Base-by-base conservation (phyloP, 2,888 invertebrate species). In the Ariolimax columbianus region DNA sequence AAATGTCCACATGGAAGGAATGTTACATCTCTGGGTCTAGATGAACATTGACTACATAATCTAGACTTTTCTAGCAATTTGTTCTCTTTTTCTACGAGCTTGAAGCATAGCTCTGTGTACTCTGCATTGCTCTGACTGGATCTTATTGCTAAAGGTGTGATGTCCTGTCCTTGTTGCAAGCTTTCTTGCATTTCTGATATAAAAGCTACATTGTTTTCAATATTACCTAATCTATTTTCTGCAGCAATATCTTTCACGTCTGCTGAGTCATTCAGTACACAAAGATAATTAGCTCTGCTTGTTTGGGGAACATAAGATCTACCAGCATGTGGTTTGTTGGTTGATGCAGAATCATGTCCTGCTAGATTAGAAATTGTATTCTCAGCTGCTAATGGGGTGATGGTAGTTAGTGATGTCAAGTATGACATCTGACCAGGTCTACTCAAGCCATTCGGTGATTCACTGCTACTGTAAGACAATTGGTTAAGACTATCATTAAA, bases 1-100 rank as follows among this genome's bases (percentile, higher is more conserved):
- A 81, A 81, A 55, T 81, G 81, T 38, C 81, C 81, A 81, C 81
- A 81, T 17, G 81, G 81, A 17, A 81, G 72, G 30, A 81, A 81
- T 7, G 81, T 81, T 17, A 81, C 68, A 55, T 81, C 72, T 72
- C 81, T n/a, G 51, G 81, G 81, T 30, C 30, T 72, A 2, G 14
- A 23, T 19, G 33, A 47, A 55, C 81, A 81, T 30, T 33, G 23
- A 47, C 38, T 81, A 36, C 81, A 81, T 30, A 47, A 7, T 40
- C 81, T 81, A 36, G 81, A 81, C 72, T 38, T 72, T 33, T 81
- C 72, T 33, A 81, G 38, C 33, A 81, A n/a, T 38, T 19, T 36
- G 38, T 81, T 72, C 72, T 81, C 81, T 17, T 30, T 72, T n/a
- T 70, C 40, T 11, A 81, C 17, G 7, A 78, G 38, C n/a, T 38